Evolutionary conservation across 2,888 invertebrate genomes (phyloP), one percentile per base, ranked within the genome.

Genomic region (Cybosia mesomella): DNA sequence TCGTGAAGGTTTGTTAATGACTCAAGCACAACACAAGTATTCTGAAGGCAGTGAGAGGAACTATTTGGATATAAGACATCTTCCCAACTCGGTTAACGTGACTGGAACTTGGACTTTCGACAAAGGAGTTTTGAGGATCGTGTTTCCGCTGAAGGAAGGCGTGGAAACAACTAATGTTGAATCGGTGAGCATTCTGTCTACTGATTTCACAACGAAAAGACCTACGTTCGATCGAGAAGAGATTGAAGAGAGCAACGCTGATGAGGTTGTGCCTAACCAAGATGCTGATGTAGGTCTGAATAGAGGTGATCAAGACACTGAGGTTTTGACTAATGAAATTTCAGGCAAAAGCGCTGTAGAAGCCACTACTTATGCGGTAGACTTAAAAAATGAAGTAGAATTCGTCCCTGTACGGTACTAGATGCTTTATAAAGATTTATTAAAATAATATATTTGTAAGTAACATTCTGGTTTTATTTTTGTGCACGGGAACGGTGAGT

Each of bases 281-380:
- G 85, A 92, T 39, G 89, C 80, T 5, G 90, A 92, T 65, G 80
- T 90, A 0, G 92, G 89, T 2, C 21, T 85, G 0, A 75, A 54
- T 1, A 76, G 81, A 71, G 83, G 80, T 32, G 86, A 85, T 21
- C 49, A 57, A 4, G 83, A 81, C 11, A 73, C 18, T 0, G 87
- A 87, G 13, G 15, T 90, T 2, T 55, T 74, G 18, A 90, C 88
- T 0, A 92, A 92, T 63, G 87, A 87, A 62, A 86, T 91, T 13
- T 75, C 86, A 0, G 39, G 68, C 36, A 70, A 58, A 0, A 68
- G 68, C 18, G 28, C 61, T 0, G 86, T 92, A 0, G 92, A 94
- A 80, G 91, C 90, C 0, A 93, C 94, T 0, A 93, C 92, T 0
- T 92, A 94, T 73, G 85, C 92, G 0, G 92, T 94, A 0, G 90